phyloP scores from a whole-genome alignment of 2,113 vertebrate genomes.

The Podarcis muralis region DNA sequence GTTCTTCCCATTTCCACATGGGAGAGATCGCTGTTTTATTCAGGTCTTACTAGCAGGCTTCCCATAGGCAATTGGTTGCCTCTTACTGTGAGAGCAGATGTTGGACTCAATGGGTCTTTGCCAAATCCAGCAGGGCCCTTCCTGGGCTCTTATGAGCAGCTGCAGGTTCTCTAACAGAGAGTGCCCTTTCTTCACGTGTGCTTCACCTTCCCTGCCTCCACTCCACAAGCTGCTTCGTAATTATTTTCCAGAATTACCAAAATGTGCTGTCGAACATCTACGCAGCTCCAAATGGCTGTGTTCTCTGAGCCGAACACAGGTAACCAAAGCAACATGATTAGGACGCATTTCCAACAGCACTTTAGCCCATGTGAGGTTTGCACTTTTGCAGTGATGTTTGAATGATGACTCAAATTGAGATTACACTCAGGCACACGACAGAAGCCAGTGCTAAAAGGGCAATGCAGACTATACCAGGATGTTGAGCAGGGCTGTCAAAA shows the following conservation, averaged over 20 bases:
- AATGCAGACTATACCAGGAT: neutral
- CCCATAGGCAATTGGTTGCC: too few species aligned
- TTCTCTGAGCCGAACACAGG: neutral
- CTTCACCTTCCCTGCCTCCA: neutral
- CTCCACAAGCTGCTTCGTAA: neutral
- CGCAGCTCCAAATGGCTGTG: neutral
- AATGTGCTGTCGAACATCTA: neutral
- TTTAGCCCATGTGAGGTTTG: neutral
- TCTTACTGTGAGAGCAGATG: too few species aligned
- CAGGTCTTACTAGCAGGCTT: too few species aligned
- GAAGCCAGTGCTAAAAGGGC: neutral
- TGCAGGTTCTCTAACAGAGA: neutral
- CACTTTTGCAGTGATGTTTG: neutral
- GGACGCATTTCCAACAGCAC: neutral
- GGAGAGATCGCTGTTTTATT: too few species aligned
- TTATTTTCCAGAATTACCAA: neutral
- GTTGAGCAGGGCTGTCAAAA: neutral
- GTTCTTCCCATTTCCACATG: too few species aligned
- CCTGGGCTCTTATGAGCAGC: neutral
- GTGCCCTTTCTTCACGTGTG: neutral
- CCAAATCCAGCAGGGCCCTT: too few species aligned
- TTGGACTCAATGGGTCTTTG: too few species aligned
- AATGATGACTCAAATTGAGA: neutral
- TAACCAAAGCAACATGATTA: constrained; percentile 29
- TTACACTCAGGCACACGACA: neutral